Evolutionary conservation across 2,888 invertebrate genomes (phyloP), one percentile per base, ranked within the genome.

Genomic region (Didymodactylos carnosus): DNA sequence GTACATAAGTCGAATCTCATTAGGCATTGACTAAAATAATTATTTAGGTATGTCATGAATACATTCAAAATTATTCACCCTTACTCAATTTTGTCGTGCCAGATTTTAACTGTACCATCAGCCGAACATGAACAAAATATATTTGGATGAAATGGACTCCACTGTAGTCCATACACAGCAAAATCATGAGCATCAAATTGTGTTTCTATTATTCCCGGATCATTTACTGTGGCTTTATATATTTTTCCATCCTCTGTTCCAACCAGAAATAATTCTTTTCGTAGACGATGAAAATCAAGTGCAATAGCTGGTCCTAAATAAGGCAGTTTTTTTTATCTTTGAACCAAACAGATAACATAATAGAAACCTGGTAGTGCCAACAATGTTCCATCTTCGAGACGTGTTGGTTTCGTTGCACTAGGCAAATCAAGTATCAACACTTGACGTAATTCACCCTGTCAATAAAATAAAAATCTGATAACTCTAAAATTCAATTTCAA

Each of bases 221-320:
- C 84, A 19, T 82, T 80, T 75, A 82, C 90, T 76, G 92, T 92
- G 82, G 94, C 94, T 77, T 92, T 91, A 84, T 91, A 92, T 77
- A 94, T 90, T 29, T 88, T 87, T n/a, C 94, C 94, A 80, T 92
- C 92, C 81, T 94, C 94, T 0, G 93, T 92, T 69, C 94, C 94
- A 69, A 94, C 90, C 78, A 94, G 85, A 84, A 91, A 94, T 77
- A 92, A 87, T 76, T 89, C 88, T 0, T 87, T 85, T 78, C 90
- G 88, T 62, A 87, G 87, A 0, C 91, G 92, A 84, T 94, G 92
- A 84, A 94, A 91, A 78, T 90, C 89, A 79, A 94, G 87, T 78
- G 91, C 89, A 75, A 91, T 90, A 49, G 92, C 92, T 81, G 40
- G 73, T 70, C 73, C 53, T 62, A 16, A 6, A 3, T 19, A 35